These are phyloP conservation scores for Meteorus cinctellus DNA, from an alignment of 2,888 invertebrate species.

Conservation along the genomic window DNA sequence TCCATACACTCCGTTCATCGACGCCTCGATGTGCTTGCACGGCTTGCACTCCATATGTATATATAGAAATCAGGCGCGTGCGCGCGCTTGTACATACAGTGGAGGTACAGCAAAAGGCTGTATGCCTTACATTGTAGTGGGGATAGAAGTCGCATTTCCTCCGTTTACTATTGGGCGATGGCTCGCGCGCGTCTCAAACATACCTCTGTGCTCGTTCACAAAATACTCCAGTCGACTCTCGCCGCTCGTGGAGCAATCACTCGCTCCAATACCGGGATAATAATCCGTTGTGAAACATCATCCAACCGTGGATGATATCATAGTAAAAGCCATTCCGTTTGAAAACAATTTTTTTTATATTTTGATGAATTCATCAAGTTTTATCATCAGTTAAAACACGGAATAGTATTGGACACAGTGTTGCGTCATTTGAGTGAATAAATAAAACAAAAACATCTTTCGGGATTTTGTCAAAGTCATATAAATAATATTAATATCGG, in stretches of 20 bases:
- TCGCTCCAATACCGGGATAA: conserved; percentile 28
- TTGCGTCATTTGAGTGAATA: background rate
- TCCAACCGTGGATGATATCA: background rate
- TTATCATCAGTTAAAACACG: no score
- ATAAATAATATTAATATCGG: background rate
- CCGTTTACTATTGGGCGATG: conserved; percentile 62
- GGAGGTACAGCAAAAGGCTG: conserved; percentile 30
- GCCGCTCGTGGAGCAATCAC: conserved; percentile 58
- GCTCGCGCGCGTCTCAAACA: conserved; percentile 70
- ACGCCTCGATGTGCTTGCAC: conserved; percentile 2
- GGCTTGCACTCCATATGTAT: conserved; percentile 17
- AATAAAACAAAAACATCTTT: background rate
- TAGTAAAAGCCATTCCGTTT: background rate
- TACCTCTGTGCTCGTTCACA: conserved; percentile 61
- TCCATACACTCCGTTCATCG: conserved; percentile 30
- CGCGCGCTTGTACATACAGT: conserved; percentile 28
- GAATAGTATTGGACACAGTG: no score
- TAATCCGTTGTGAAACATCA: background rate
- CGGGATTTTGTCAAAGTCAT: no score
- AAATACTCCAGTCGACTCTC: conserved; percentile 68
- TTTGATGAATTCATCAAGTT: no score
- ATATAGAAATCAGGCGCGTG: conserved; percentile 25
- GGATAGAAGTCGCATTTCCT: conserved; percentile 28
- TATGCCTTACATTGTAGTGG: conserved; percentile 24
- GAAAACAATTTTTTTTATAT: background rate